Percentiles rank a stretch among this genome's conserved stretches.
Conservation (phyloP, 2,888 invertebrate genomes). For the Melanchra persicariae region DNA sequence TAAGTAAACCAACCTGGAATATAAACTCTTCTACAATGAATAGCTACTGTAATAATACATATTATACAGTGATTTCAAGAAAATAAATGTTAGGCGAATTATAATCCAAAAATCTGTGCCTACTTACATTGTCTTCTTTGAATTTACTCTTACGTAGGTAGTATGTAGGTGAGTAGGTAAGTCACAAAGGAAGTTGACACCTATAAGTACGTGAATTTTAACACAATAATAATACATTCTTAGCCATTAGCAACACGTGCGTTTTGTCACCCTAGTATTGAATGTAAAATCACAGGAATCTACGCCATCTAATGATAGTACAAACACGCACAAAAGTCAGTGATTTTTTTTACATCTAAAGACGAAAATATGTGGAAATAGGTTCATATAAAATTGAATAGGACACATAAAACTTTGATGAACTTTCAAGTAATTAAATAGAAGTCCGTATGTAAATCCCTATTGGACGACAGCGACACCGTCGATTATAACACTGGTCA, state of each 20-base stretch:
- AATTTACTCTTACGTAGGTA: neutral
- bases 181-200: slow-evolving; percentile 21
- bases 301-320: slow-evolving; percentile 79
- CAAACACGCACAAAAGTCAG: slow-evolving; percentile 69
- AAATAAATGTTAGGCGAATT: neutral
- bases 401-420: slow-evolving; percentile 33
- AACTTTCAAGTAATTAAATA: slow-evolving; percentile 60
- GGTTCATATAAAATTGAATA: neutral
- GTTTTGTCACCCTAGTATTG: slow-evolving; percentile 74
- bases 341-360: neutral
- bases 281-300: slow-evolving; percentile 79
- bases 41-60: too few relatives aligned
- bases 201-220: slow-evolving; percentile 42
- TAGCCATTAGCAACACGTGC: slow-evolving; percentile 75
- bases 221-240: slow-evolving; percentile 43
- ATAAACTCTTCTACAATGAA: too few relatives aligned
- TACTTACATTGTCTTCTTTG: neutral
- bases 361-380: neutral
- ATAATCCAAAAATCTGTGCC: neutral
- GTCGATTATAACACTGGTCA: slow-evolving; percentile 82
- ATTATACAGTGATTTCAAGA: too few relatives aligned
- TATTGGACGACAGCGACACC: slow-evolving; percentile 70
- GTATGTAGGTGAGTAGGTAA: slow-evolving; percentile 7
- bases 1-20: too few relatives aligned
- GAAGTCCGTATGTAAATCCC: slow-evolving; percentile 77